These are phyloP conservation scores for Epinephelus coioides DNA, from an alignment of 2,797 vertebrate species.

Conservation along the genomic window DNA sequence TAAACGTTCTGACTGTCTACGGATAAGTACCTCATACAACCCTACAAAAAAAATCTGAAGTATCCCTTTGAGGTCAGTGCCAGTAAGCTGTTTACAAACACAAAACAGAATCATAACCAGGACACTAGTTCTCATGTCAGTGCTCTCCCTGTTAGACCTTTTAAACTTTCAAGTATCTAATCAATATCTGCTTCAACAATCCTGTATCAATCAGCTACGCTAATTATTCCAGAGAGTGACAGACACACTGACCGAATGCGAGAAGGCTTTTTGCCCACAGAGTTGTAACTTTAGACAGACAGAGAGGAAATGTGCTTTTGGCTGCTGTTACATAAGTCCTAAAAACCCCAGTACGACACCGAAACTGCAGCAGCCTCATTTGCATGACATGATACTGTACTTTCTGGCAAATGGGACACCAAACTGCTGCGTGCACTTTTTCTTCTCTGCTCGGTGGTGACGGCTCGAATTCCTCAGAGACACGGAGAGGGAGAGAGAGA, in stretches of 20 bases:
- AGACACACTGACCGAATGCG: background rate
- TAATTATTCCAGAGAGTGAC: background rate
- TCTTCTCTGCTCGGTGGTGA: slow-evolving; percentile 19
- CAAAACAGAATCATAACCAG: too few relatives aligned
- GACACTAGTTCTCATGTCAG: too few relatives aligned
- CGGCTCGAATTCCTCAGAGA: slow-evolving; percentile 47
- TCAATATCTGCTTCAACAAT: background rate
- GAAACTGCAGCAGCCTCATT: slow-evolving; percentile 45
- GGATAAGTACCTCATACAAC: too few relatives aligned
- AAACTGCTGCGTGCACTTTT: slow-evolving; percentile 40
- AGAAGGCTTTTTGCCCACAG: background rate
- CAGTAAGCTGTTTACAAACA: too few relatives aligned
- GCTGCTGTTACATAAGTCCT: slow-evolving; percentile 26
- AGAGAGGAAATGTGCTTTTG: slow-evolving; percentile 2
- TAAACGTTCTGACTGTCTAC: too few relatives aligned
- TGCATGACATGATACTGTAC: slow-evolving; percentile 30
- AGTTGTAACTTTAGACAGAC: slow-evolving; percentile 1
- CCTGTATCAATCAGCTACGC: background rate
- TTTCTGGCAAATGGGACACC: slow-evolving; percentile 40
- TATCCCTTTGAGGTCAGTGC: too few relatives aligned
- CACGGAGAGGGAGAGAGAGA: slow-evolving; percentile 5
- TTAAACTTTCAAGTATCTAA: too few relatives aligned
- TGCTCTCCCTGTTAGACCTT: too few relatives aligned
- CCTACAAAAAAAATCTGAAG: too few relatives aligned
- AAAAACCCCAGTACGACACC: slow-evolving; percentile 12